Base-by-base conservation (phyloP, 2,797 vertebrate species). In the Galago senegalensis region DNA sequence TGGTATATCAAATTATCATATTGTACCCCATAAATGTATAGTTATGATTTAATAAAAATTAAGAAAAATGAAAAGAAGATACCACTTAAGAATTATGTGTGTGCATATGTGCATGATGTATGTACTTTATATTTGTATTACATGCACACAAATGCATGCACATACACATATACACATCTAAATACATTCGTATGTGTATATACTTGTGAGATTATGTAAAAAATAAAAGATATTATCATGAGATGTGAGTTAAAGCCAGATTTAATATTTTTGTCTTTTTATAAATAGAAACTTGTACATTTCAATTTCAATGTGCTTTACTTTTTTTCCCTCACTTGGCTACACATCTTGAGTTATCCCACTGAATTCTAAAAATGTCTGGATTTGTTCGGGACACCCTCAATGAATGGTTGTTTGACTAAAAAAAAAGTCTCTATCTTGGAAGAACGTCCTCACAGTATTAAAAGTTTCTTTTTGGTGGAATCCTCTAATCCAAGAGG, bases 221-320 rank as follows among this genome's bases (percentile, higher is more conserved):
- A 91, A 37, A 27, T 43, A 61, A 40, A 92, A n/a, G 4, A 6
- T 7, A 29, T 29, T 65, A 40, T 75, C 18, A 29, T 85, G 17
- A 94, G 4, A 70, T 86, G 11, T 91, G 9, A 40, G 58, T 58
- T 86, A 27, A 86, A 76, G 34, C 1, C 40, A 82, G 25, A 79
- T 79, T 75, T 37, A 83, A 34, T 67, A 73, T 53, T 86, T 89
- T 91, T 84, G 40, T 87, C 31, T 61, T 86, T 4, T 53, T 92
- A 61, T 84, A 92, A 87, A 40, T 43, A 25, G 65, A 77, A 83
- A 11, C 3, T 70, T 60, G 0, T 75, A 43, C 40, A 58, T 91
- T 95, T 93, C 63, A 25, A 53, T 87, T 76, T 95, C 9, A 65
- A 5, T 46, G 53, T 89, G 5, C 29, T 82, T 20, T 11, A 18